Percentiles rank a stretch among this genome's conserved stretches.
Conservation (phyloP, 2,113 vertebrate genomes). For the Hiodon tergisus region DNA sequence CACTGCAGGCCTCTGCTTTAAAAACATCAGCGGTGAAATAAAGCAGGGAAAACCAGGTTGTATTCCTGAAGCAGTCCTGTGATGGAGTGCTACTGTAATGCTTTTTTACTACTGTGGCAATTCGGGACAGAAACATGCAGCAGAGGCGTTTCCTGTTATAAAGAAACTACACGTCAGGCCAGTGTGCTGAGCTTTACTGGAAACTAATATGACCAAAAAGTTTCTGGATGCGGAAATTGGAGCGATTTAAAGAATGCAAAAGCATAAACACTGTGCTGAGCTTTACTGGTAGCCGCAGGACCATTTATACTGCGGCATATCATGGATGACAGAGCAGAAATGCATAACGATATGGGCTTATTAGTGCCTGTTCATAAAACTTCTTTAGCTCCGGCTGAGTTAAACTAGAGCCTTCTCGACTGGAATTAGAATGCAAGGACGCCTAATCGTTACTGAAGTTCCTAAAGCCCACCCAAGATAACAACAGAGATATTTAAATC, state of each 20-base stretch:
- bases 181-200: background rate
- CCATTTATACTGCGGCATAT: no score
- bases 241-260: background rate
- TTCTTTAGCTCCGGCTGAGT: background rate
- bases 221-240: background rate
- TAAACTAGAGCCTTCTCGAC: background rate
- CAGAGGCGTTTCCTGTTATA: background rate
- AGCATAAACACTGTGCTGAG: background rate
- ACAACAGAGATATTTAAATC: no score
- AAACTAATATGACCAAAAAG: background rate
- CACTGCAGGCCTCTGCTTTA: background rate
- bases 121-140: background rate
- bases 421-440: background rate
- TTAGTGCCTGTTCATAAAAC: background rate
- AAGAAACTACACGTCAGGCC: background rate
- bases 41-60: background rate
- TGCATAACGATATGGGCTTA: background rate
- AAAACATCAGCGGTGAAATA: background rate
- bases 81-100: slow-evolving; percentile 16
- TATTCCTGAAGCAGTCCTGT: background rate
- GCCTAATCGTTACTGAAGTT: no score
- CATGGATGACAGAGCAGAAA: background rate
- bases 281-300: background rate
- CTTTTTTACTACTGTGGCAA: slow-evolving; percentile 1
- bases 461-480: no score